These are phyloP conservation scores for Tadarida brasiliensis DNA, from an alignment of 2,797 vertebrate genomes.

Conservation along the genomic window DNA sequence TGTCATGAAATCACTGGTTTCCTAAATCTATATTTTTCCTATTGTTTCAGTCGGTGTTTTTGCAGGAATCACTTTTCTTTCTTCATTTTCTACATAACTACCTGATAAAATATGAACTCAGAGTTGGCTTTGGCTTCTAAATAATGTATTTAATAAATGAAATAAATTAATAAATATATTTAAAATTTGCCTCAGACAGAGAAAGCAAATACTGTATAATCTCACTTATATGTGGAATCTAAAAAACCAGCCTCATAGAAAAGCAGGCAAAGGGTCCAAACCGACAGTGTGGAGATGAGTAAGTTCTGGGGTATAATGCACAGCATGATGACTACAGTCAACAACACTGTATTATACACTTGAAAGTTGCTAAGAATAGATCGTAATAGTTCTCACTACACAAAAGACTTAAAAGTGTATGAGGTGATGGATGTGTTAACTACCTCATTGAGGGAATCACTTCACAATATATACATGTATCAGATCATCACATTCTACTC, in stretches of 20 bases:
- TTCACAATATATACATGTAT: not conserved
- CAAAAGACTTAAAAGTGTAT: too few relatives aligned
- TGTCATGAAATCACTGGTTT: not conserved
- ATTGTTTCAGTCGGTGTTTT: not conserved
- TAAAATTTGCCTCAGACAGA: not conserved
- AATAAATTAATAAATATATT: not conserved
- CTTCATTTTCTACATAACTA: constrained; percentile 26
- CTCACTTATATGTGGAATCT: not conserved
- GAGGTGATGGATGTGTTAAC: not conserved
- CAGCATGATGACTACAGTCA: not conserved
- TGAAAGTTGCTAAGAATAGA: not conserved
- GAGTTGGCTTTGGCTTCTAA: constrained; percentile 45
- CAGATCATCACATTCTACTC: not conserved
- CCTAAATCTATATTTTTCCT: not conserved
- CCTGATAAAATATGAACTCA: constrained; percentile 14
- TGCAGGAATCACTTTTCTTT: constrained; percentile 19
- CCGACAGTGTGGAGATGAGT: not conserved
- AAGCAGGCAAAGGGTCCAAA: not conserved
- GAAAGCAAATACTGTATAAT: not conserved
- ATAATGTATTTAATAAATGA: constrained; percentile 52
- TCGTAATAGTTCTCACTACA: not conserved
- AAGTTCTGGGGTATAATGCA: not conserved
- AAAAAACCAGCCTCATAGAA: not conserved
- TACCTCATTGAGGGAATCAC: not conserved
- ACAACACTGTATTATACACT: not conserved